Evolutionary conservation across 2,888 invertebrate genomes (phyloP).

Genomic region (Torymus texanus): DNA sequence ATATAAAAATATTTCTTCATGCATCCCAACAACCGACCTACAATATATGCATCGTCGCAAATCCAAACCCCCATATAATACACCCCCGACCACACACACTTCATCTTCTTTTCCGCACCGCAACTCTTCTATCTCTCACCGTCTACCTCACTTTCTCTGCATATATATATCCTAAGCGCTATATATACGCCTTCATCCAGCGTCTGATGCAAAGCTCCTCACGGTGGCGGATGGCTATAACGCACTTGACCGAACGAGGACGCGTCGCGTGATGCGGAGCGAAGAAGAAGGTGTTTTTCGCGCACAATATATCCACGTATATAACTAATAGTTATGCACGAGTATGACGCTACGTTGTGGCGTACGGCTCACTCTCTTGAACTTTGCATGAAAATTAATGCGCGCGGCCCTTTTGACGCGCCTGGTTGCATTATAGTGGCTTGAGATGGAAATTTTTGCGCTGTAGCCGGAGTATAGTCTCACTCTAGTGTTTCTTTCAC

Average conservation of each 20-base stretch:
- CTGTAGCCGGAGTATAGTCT: not conserved
- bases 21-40: too few relatives aligned
- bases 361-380: not conserved
- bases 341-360: too few relatives aligned
- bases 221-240: not conserved
- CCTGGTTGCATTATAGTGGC: not conserved
- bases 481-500: not conserved
- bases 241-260: constrained; percentile 38
- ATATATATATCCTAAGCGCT: too few relatives aligned
- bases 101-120: too few relatives aligned
- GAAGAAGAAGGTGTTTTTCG: constrained; percentile 17
- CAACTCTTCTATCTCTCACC: too few relatives aligned
- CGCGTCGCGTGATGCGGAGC: not conserved
- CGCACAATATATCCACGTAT: not conserved
- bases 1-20: too few relatives aligned
- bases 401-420: constrained; percentile 2
- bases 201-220: too few relatives aligned
- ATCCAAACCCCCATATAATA: too few relatives aligned
- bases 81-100: too few relatives aligned
- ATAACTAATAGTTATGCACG: constrained; percentile 28
- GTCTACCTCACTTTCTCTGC: too few relatives aligned
- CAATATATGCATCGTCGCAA: too few relatives aligned
- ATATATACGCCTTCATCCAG: too few relatives aligned
- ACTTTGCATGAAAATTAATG: constrained; percentile 42
- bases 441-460: constrained; percentile 15